These are phyloP conservation scores for Chironomus tepperi DNA, from an alignment of 1,140 invertebrate genomes.

Conservation along the genomic window DNA sequence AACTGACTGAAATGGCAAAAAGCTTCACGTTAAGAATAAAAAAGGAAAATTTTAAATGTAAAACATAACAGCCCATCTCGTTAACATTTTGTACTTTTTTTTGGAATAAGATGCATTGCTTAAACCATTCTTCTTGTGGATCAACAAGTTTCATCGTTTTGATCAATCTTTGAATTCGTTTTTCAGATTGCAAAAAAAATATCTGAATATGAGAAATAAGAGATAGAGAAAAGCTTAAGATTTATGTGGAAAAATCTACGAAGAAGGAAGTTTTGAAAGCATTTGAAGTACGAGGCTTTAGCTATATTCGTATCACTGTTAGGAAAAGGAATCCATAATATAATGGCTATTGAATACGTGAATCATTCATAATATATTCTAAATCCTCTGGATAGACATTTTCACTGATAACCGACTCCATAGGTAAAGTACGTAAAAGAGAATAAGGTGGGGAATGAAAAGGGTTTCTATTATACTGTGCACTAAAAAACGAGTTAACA, in stretches of 20 bases:
- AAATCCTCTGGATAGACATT: conserved; percentile 4
- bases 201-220: too few relatives aligned
- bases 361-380: conserved; percentile 14
- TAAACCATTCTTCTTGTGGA: not conserved
- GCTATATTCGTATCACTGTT: too few relatives aligned
- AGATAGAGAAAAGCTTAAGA: too few relatives aligned
- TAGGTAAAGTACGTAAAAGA: not conserved
- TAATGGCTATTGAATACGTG: conserved; percentile 12
- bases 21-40: not conserved
- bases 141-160: not conserved
- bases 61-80: conserved; percentile 10
- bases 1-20: not conserved
- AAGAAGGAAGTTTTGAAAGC: too few relatives aligned
- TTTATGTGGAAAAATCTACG: too few relatives aligned
- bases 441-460: not conserved
- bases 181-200: too few relatives aligned
- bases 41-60: not conserved
- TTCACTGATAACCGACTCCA: not conserved
- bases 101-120: not conserved
- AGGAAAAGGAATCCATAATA: not conserved
- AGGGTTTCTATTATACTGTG: not conserved
- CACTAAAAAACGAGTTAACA: not conserved
- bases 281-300: too few relatives aligned
- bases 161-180: too few relatives aligned
- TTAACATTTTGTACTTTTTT: not conserved